Conservation (phyloP, 1,140 invertebrate species). For the Tetramorium parvispinum region DNA sequence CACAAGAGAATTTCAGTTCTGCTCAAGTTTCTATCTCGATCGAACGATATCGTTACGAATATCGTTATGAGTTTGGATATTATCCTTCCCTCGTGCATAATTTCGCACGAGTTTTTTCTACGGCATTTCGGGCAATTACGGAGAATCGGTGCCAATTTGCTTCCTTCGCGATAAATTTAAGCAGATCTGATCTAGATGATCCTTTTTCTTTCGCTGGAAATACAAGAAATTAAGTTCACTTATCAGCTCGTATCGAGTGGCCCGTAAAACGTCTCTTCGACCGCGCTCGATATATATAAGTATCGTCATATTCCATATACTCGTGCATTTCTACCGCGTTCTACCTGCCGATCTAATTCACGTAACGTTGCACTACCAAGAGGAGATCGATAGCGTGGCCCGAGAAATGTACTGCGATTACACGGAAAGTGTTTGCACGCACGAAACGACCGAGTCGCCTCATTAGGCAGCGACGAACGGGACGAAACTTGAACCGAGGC, state of each 20-base stretch:
- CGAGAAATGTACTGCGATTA: conserved; percentile 25
- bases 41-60: background rate
- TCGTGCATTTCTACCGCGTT: conserved; percentile 1
- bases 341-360: conserved; percentile 15
- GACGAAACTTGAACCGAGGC: background rate
- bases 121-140: background rate
- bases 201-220: background rate
- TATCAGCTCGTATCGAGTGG: background rate
- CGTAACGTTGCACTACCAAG: conserved; percentile 15
- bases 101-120: background rate
- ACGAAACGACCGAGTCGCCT: conserved; percentile 16
- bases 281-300: background rate
- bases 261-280: conserved; percentile 5
- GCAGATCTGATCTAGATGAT: background rate
- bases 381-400: conserved; percentile 13
- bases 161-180: background rate
- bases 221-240: background rate
- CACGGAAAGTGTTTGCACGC: conserved; percentile 30
- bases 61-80: background rate
- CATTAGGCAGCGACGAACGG: background rate
- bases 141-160: background rate
- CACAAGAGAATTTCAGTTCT: background rate
- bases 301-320: background rate
- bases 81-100: background rate
- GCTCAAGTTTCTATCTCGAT: background rate